Percentiles rank a stretch among this genome's conserved stretches.
phyloP scores from a whole-genome alignment of 2,113 vertebrate genomes.

The Hiodon alosoides region DNA sequence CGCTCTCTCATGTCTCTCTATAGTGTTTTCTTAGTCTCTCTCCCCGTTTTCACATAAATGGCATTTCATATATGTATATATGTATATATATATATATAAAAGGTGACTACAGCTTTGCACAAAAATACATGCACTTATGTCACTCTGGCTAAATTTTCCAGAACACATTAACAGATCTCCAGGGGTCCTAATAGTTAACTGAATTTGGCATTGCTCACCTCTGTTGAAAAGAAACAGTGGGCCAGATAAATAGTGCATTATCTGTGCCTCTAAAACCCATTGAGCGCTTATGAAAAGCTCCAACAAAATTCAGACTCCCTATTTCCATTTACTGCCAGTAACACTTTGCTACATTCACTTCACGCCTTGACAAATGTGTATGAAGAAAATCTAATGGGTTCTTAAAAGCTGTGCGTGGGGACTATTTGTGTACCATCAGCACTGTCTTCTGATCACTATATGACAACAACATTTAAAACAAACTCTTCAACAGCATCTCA shows the following conservation, averaged over 20 bases:
- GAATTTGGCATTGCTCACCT: not conserved
- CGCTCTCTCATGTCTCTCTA: too few relatives aligned
- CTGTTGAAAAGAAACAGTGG: not conserved
- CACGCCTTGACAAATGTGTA: slow-evolving; percentile 44
- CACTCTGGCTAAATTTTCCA: not conserved
- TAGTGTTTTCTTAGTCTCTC: too few relatives aligned
- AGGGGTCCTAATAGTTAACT: too few relatives aligned
- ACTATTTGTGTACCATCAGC: slow-evolving; percentile 63
- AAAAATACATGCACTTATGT: too few relatives aligned
- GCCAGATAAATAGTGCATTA: not conserved
- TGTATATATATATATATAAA: too few relatives aligned
- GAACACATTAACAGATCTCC: not conserved
- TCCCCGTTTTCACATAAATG: too few relatives aligned
- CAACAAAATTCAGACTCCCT: slow-evolving; percentile 31
- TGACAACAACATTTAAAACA: slow-evolving; percentile 57
- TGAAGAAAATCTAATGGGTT: slow-evolving; percentile 58
- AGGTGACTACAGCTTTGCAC: too few relatives aligned
- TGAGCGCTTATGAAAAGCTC: not conserved
- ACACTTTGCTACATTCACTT: slow-evolving; percentile 56
- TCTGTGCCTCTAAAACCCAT: not conserved
- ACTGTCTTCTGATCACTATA: slow-evolving; percentile 54
- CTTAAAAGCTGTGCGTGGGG: slow-evolving; percentile 55
- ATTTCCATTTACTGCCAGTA: slow-evolving; percentile 59
- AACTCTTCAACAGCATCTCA: slow-evolving; percentile 42
- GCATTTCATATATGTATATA: too few relatives aligned